Evolutionary conservation across 2,888 invertebrate genomes (phyloP), one percentile per base, ranked within the genome.

Genomic region (Hirtodrosophila alboralis): DNA sequence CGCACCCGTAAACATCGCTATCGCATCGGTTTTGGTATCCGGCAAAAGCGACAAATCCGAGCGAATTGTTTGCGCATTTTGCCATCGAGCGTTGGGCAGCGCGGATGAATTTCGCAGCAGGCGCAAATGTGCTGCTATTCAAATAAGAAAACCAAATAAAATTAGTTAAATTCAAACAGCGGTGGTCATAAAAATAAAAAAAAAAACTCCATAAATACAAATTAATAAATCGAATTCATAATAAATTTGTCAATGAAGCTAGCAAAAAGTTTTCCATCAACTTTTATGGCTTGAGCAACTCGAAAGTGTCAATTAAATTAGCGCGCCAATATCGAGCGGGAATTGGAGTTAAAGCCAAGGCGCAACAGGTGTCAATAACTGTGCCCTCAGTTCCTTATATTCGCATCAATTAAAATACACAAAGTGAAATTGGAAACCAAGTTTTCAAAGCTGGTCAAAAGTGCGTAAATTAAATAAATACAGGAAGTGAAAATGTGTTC

Each of bases 11-110:
- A 40, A 13, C 36, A 51, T 7, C 51, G 61, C 45, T 57, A 59
- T 58, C 59, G 43, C 44, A 18, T 31, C 27, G 47, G 30, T 33
- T 54, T 43, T 36, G 43, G 37, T 38, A 45, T 34, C 37, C 44
- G 61, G 47, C 67, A 31, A 40, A 31, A 40, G 31, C 63, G 52
- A 30, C 58, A 34, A 61, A 65, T 75, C 73, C 67, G 65, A 73
- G 67, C 73, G 48, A 77, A 73, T 59, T 80, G 63, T 57, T 83
- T 77, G 83, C 85, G 77, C 83, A 84, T 80, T 84, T 85, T 68
- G 83, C 83, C 85, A 63, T 75, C 73, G 80, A 84, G 74, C 83
- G 80, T 84, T 75, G 83, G 80, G 73, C 85, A 85, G 80, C 75
- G 73, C 85, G 84, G 80, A 75, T 70, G 80, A 71, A 60, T 77